Conservation (phyloP, 2,888 invertebrate genomes). For the Eristalis intricaria region DNA sequence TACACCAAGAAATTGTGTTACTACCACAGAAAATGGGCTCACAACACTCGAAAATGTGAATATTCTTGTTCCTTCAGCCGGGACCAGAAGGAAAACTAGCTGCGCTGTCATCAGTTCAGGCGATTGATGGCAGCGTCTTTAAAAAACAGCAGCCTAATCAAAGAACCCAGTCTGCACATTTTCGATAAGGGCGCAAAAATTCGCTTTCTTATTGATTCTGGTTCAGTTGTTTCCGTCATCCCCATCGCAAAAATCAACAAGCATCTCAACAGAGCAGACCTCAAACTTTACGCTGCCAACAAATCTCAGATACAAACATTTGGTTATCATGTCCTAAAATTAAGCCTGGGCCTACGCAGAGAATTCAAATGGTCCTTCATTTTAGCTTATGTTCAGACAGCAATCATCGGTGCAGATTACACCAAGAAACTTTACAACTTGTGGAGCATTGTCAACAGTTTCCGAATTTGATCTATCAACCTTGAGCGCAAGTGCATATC, state of each 20-base stretch:
- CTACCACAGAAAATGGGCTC: slow-evolving; percentile 2
- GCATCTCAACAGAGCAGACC: background rate
- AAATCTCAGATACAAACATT: background rate
- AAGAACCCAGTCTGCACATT: slow-evolving; percentile 11
- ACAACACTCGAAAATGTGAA: background rate
- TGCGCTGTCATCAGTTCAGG: slow-evolving; percentile 18
- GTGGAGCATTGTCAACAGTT: too few relatives aligned
- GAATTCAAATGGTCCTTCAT: too few relatives aligned
- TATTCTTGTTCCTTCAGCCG: background rate
- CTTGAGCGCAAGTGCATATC: too few relatives aligned
- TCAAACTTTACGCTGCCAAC: background rate
- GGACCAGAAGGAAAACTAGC: slow-evolving; percentile 11
- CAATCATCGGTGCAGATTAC: too few relatives aligned
- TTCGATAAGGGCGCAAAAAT: background rate
- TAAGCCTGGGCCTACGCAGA: too few relatives aligned
- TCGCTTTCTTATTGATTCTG: background rate
- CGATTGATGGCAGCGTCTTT: slow-evolving; percentile 3
- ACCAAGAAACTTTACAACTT: too few relatives aligned
- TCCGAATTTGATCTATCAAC: too few relatives aligned
- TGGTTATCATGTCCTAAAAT: background rate
- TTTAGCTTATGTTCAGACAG: too few relatives aligned
- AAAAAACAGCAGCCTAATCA: background rate
- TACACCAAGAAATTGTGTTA: background rate
- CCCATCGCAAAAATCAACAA: background rate
- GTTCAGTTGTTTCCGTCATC: background rate